Percentiles rank a stretch among this genome's conserved stretches.
These are phyloP conservation scores for Leptura quadrifasciata DNA, from an alignment of 2,888 invertebrate species.

Conservation along the genomic window DNA sequence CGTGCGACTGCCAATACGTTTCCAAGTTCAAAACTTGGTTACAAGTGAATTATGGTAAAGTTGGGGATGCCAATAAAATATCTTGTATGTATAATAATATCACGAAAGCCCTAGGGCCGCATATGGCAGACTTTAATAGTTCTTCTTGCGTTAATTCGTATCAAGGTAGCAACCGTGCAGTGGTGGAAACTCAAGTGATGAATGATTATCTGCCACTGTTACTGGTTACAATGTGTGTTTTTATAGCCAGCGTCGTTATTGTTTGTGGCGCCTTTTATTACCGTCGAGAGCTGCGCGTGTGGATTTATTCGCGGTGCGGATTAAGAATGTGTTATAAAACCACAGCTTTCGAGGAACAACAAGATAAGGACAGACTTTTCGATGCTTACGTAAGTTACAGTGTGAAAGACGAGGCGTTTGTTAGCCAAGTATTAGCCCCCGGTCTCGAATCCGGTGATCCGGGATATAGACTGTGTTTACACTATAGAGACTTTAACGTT, in stretches of 20 bases:
- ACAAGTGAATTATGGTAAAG: slow-evolving; percentile 85
- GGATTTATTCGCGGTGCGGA: slow-evolving; percentile 91
- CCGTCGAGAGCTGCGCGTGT: slow-evolving; percentile 87
- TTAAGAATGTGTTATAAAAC: slow-evolving; percentile 91
- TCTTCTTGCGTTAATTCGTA: slow-evolving; percentile 83
- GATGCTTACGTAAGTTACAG: slow-evolving; percentile 98
- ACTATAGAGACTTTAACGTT: slow-evolving; percentile 93
- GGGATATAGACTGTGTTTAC: slow-evolving; percentile 90
- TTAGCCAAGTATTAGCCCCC: slow-evolving; percentile 90
- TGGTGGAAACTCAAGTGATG: slow-evolving; percentile 85
- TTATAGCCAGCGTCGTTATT: slow-evolving; percentile 84
- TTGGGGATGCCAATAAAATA: slow-evolving; percentile 85
- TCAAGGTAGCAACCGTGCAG: slow-evolving; percentile 83
- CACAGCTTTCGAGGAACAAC: slow-evolving; percentile 86
- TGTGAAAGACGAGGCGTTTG: slow-evolving; percentile 93
- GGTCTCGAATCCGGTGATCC: slow-evolving; percentile 89
- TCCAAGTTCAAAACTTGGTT: slow-evolving; percentile 88
- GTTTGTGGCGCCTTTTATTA: slow-evolving; percentile 88
- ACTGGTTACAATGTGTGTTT: slow-evolving; percentile 85
- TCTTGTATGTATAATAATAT: slow-evolving; percentile 86
- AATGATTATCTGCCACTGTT: slow-evolving; percentile 88
- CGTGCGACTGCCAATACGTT: slow-evolving; percentile 91
- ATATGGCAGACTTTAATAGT: slow-evolving; percentile 86
- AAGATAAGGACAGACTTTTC: slow-evolving; percentile 89
- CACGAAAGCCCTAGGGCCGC: slow-evolving; percentile 82